Evolutionary conservation across 2,888 invertebrate species (phyloP).

Genomic region (Argyresthia albistria): DNA sequence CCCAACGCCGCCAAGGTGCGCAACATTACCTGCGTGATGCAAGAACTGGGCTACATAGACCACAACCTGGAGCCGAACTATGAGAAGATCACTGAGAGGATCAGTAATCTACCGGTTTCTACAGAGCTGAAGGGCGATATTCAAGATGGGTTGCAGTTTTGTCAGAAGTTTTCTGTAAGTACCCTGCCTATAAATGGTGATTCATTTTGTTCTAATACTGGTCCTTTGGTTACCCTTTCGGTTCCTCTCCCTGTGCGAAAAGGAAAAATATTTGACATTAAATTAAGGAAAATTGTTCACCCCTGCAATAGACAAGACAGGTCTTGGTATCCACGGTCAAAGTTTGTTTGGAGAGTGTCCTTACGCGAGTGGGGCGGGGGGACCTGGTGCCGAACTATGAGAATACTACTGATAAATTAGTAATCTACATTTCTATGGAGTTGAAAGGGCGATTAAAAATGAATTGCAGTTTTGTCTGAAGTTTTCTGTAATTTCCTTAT

Average conservation of each 20-base stretch:
- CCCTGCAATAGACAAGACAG: too few relatives aligned
- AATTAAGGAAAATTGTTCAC: too few relatives aligned
- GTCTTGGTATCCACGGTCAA: too few relatives aligned
- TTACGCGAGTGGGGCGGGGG: too few relatives aligned
- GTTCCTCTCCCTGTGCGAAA: too few relatives aligned
- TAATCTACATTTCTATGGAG: constrained; percentile 73
- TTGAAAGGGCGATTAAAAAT: constrained; percentile 76
- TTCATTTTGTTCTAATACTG: too few relatives aligned
- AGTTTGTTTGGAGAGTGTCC: too few relatives aligned
- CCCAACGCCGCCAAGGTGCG: constrained; percentile 51
- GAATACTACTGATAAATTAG: constrained; percentile 73
- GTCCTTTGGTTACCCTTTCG: too few relatives aligned
- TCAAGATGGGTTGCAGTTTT: constrained; percentile 77
- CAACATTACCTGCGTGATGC: constrained; percentile 81
- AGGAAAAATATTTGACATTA: too few relatives aligned
- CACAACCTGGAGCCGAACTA: constrained; percentile 77
- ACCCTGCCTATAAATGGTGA: too few relatives aligned
- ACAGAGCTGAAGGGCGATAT: constrained; percentile 76
- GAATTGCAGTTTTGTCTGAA: constrained; percentile 77
- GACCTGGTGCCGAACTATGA: constrained; percentile 78
- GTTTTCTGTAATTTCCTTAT: too few relatives aligned
- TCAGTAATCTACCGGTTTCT: constrained; percentile 73
- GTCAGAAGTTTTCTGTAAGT: constrained; percentile 78
- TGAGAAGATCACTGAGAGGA: constrained; percentile 74
- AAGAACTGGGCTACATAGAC: constrained; percentile 79